A percentile compares a stretch with the other conserved stretches of the same genome.
These are phyloP conservation scores for Drosophila elegans DNA, from an alignment of 1,140 invertebrate species.

Conservation along the genomic window DNA sequence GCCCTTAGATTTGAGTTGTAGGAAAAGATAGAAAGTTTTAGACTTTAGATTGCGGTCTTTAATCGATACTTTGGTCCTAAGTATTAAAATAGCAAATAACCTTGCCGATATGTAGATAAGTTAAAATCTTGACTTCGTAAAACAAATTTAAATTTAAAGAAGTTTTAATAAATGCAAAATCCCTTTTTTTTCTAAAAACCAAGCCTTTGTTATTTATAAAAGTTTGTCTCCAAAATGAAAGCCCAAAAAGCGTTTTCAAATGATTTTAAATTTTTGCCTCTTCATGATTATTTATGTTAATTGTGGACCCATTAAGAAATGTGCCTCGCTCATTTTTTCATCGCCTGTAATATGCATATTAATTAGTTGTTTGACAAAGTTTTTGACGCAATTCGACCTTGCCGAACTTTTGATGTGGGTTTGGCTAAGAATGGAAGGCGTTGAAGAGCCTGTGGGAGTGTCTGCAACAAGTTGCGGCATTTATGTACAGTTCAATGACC, in stretches of 20 bases:
- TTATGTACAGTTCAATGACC: conserved; percentile 36
- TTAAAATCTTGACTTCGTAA: too few relatives aligned
- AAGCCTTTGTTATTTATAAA: not conserved
- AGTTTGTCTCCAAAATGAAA: not conserved
- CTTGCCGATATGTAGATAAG: too few relatives aligned
- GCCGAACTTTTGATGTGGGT: conserved; percentile 26
- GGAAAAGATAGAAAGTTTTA: too few relatives aligned
- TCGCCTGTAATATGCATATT: conserved; percentile 52
- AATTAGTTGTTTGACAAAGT: conserved; percentile 47
- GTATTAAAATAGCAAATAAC: not conserved
- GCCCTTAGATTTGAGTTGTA: not conserved
- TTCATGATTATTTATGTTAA: conserved; percentile 54
- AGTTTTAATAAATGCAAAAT: not conserved
- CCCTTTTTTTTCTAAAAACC: not conserved
- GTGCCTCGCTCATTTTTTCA: conserved; percentile 10
- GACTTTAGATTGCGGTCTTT: not conserved
- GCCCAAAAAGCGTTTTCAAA: not conserved
- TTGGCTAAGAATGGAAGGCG: conserved; percentile 1
- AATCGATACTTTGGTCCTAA: not conserved
- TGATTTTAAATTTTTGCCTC: not conserved
- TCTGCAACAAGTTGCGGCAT: conserved; percentile 48
- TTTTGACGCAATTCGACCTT: conserved; percentile 46
- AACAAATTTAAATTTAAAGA: too few relatives aligned
- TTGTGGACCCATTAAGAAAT: conserved; percentile 41
- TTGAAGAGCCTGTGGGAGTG: conserved; percentile 10